These are phyloP conservation scores for Bugulina stolonifera DNA, from an alignment of 2,888 invertebrate genomes.

Conservation along the genomic window DNA sequence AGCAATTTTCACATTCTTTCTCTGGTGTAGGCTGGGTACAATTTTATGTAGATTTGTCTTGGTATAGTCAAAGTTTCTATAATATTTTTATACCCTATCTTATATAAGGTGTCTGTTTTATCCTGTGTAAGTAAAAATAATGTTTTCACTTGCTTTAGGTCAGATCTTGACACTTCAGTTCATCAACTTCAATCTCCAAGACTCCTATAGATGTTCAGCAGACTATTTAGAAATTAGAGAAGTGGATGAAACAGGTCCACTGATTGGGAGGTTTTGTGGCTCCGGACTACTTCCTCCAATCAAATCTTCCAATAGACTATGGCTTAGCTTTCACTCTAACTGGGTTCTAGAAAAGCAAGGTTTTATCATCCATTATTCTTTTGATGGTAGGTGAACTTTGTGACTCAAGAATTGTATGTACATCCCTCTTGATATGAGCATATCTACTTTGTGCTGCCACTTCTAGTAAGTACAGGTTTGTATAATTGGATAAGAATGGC, in stretches of 20 bases:
- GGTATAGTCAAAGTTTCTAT: too few relatives aligned
- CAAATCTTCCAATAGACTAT: neutral
- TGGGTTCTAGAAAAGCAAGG: constrained; percentile 9
- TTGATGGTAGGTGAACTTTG: neutral
- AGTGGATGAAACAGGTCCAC: neutral
- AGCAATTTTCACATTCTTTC: too few relatives aligned
- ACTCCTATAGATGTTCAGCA: neutral
- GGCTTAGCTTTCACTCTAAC: constrained; percentile 16
- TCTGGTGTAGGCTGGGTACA: too few relatives aligned
- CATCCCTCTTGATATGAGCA: too few relatives aligned
- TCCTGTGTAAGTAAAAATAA: too few relatives aligned
- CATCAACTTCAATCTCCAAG: neutral
- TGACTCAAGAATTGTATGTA: neutral
- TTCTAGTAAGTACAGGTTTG: too few relatives aligned
- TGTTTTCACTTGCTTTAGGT: constrained; percentile 3
- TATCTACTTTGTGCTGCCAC: too few relatives aligned
- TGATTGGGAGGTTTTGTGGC: neutral
- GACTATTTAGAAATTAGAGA: constrained; percentile 6
- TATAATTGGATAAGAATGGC: too few relatives aligned
- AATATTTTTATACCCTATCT: too few relatives aligned
- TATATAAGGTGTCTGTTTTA: too few relatives aligned
- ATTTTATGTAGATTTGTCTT: too few relatives aligned
- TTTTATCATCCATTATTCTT: neutral
- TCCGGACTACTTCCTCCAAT: neutral
- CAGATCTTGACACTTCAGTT: neutral